Percentiles rank a stretch among this genome's conserved stretches.
Conservation (phyloP, 1,140 invertebrate species). For the Hormaphis cornu region DNA sequence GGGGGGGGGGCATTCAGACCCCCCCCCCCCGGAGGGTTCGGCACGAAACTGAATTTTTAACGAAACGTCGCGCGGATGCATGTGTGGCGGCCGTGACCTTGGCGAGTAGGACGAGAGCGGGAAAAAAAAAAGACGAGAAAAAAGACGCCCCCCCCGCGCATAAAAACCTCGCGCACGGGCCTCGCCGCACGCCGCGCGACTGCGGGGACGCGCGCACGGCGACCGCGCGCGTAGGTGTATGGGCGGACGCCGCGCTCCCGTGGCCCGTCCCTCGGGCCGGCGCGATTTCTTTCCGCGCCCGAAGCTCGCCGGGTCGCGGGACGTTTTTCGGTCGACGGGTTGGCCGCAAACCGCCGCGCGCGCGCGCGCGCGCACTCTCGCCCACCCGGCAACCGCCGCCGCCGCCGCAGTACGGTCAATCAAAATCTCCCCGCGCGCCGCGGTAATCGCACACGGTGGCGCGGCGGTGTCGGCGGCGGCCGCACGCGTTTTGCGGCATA, state of each 20-base stretch:
- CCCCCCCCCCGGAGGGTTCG: too few relatives aligned
- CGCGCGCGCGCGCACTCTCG: neutral
- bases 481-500: constrained; percentile 24
- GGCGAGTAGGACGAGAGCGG: neutral
- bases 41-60: too few relatives aligned
- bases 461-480: neutral
- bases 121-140: too few relatives aligned
- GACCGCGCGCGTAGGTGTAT: neutral
- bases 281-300: constrained; percentile 17
- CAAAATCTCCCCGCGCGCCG: constrained; percentile 2
- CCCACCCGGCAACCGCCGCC: neutral
- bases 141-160: too few relatives aligned
- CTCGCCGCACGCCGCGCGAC: neutral
- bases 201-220: neutral
- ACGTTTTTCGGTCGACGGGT: constrained; percentile 25
- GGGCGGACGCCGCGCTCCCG: constrained; percentile 7
- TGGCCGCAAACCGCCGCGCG: constrained; percentile 26
- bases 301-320: constrained; percentile 7
- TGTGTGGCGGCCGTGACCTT: too few relatives aligned
- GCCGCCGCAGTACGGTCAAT: constrained; percentile 15
- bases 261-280: constrained; percentile 24
- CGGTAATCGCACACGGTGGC: neutral
- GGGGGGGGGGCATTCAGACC: too few relatives aligned
- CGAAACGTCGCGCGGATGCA: too few relatives aligned
- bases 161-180: neutral